Base-by-base conservation (phyloP, 2,113 vertebrate genomes). In the Amazona vittata region DNA sequence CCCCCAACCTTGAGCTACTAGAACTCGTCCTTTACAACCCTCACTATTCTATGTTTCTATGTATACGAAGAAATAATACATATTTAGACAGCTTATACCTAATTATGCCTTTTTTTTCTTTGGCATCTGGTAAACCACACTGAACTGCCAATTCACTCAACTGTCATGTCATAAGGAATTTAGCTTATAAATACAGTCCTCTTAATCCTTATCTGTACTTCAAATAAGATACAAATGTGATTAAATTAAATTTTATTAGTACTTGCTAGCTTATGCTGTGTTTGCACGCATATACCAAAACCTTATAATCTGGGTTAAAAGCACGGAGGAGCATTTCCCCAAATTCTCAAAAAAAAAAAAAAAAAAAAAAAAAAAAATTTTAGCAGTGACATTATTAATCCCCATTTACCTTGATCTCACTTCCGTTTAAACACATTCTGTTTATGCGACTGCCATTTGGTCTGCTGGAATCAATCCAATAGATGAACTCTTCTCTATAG, bases 381-480 rank as follows among this genome's bases (percentile, higher is more conserved):
- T 29, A 76, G 44, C 20, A 80, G 81, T 91, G 35, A 55, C 37
- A 77, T 65, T 60, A 93, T 74, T 80, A 76, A 80, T 90, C 69
- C 68, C 13, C 63, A 91, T 28, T 95, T 98, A 99, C 99, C 99
- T 99, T 99, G 77, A 99, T 97, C 90, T 99, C 99, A 94, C 99
- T 99, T 94, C 99, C 99, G 70, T 99, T 99, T 93, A 99, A 98
- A 57, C 98, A 98, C 98, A 99, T 99, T 95, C 99, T 98, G 97
- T 99, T 99, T 98, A 99, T 99, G 93, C 98, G 99, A 41, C 99
- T 99, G 89, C 99, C 99, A 53, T 99, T 99, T 57, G 99, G 99
- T 97, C 99, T 98, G 94, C 98, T 99, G 79, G 99, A 99, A 98
- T 99, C 99, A 95, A 99, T 99, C 99, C 99, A 99, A 90, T 99